These are phyloP conservation scores for Polypedilum vanderplanki DNA, from an alignment of 1,140 invertebrate species.

Conservation along the genomic window DNA sequence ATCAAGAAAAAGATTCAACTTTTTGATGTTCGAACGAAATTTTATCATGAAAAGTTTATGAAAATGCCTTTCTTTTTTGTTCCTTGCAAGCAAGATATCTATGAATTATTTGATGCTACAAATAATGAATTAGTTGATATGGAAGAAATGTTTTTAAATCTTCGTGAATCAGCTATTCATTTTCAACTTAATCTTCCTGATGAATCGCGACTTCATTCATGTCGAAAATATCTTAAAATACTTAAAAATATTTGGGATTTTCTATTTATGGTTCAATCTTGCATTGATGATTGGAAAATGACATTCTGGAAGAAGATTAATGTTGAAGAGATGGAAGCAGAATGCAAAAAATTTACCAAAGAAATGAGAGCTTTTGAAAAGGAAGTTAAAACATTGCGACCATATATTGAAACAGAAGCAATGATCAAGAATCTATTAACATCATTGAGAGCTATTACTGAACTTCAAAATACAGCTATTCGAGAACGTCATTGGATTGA, in stretches of 20 bases:
- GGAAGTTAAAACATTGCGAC: slow-evolving; percentile 68
- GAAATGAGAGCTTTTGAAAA: slow-evolving; percentile 74
- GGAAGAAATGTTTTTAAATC: slow-evolving; percentile 54
- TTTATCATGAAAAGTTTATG: slow-evolving; percentile 70
- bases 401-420: slow-evolving; percentile 58
- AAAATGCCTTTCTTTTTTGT: slow-evolving; percentile 51
- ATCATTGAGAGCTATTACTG: slow-evolving; percentile 70
- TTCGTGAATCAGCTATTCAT: slow-evolving; percentile 60
- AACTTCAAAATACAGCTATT: slow-evolving; percentile 83
- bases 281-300: slow-evolving; percentile 74
- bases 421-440: slow-evolving; percentile 69
- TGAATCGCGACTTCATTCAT: slow-evolving; percentile 60
- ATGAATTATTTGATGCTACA: slow-evolving; percentile 58
- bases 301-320: slow-evolving; percentile 80
- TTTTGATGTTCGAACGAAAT: slow-evolving; percentile 71
- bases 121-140: slow-evolving; percentile 53
- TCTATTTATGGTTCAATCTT: slow-evolving; percentile 63
- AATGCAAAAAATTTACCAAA: slow-evolving; percentile 78
- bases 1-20: slow-evolving; percentile 57
- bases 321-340: slow-evolving; percentile 80
- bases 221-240: slow-evolving; percentile 62
- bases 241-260: slow-evolving; percentile 76
- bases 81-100: slow-evolving; percentile 56
- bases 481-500: slow-evolving; percentile 80
- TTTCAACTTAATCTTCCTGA: slow-evolving; percentile 73